Percentiles rank a stretch among this genome's conserved stretches.
These are phyloP conservation scores for Nomada fabriciana DNA, from an alignment of 2,888 invertebrate species.

Conservation along the genomic window DNA sequence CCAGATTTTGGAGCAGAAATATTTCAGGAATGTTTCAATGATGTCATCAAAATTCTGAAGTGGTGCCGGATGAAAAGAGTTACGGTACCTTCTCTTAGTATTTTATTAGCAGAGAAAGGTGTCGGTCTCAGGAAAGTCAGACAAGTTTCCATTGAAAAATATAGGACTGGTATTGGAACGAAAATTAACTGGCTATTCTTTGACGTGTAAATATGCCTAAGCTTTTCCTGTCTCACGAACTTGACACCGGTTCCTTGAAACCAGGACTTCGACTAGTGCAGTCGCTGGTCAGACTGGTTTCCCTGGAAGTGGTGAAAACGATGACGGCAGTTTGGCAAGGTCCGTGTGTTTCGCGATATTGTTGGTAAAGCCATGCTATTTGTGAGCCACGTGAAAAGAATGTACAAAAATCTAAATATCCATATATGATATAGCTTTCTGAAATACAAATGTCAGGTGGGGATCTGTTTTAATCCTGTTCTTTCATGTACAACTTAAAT, in stretches of 20 bases:
- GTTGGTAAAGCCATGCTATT: background rate
- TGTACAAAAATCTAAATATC: background rate
- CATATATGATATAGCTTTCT: background rate
- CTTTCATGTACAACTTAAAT: background rate
- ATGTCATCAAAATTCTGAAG: background rate
- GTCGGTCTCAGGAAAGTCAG: background rate
- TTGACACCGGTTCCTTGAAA: conserved; percentile 67
- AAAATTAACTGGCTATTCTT: background rate
- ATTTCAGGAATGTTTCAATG: background rate
- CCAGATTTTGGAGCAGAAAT: too few relatives aligned
- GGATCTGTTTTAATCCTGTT: too few relatives aligned
- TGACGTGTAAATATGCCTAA: background rate
- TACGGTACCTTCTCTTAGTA: background rate
- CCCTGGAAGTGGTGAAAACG: conserved; percentile 58
- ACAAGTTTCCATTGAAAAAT: background rate
- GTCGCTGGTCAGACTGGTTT: conserved; percentile 68
- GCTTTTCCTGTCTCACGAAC: conserved; percentile 65
- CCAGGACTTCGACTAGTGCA: conserved; percentile 42
- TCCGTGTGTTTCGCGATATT: conserved; percentile 28
- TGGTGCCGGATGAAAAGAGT: background rate
- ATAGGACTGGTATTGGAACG: background rate
- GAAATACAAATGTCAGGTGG: background rate
- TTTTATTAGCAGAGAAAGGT: background rate
- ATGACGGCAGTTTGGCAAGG: conserved; percentile 46
- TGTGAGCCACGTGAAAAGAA: background rate